phyloP scores from a whole-genome alignment of 2,888 invertebrate genomes.

The Lagria hirta region DNA sequence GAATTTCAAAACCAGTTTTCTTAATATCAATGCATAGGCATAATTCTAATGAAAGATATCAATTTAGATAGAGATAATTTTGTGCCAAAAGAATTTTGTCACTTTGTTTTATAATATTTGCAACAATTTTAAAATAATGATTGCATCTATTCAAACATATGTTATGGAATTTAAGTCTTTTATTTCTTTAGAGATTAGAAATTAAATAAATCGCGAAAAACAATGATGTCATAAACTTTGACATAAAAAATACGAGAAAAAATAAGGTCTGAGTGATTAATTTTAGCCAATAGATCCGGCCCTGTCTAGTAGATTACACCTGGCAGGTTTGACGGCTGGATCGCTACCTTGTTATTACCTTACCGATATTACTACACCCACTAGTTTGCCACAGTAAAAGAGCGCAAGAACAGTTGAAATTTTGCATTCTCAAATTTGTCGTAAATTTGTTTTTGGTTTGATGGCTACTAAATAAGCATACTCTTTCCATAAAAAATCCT shows the following conservation, averaged over 20 bases:
- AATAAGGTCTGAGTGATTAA: background rate
- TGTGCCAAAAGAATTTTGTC: too few species aligned
- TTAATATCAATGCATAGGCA: too few species aligned
- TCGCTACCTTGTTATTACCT: conserved; percentile 34
- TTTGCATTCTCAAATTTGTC: conserved; percentile 19
- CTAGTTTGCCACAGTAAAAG: conserved; percentile 21
- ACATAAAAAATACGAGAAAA: background rate
- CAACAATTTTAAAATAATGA: too few species aligned
- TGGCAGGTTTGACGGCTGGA: conserved; percentile 29
- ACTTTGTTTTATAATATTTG: too few species aligned
- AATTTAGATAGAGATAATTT: too few species aligned
- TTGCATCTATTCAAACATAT: too few species aligned
- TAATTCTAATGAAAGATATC: too few species aligned
- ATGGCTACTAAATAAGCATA: conserved; percentile 9
- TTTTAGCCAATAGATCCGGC: conserved; percentile 25
- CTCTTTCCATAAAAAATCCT: too few species aligned
- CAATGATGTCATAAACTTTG: background rate
- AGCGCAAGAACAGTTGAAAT: conserved; percentile 15
- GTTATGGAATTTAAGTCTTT: too few species aligned
- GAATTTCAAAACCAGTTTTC: too few species aligned
- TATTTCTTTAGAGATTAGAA: too few species aligned
- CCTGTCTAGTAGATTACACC: conserved; percentile 29
- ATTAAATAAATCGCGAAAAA: too few species aligned
- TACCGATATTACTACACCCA: conserved; percentile 31
- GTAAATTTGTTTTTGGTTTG: conserved; percentile 13